Evolutionary conservation across 1,140 invertebrate species (phyloP).

Genomic region (Zaprionus lachaisei): DNA sequence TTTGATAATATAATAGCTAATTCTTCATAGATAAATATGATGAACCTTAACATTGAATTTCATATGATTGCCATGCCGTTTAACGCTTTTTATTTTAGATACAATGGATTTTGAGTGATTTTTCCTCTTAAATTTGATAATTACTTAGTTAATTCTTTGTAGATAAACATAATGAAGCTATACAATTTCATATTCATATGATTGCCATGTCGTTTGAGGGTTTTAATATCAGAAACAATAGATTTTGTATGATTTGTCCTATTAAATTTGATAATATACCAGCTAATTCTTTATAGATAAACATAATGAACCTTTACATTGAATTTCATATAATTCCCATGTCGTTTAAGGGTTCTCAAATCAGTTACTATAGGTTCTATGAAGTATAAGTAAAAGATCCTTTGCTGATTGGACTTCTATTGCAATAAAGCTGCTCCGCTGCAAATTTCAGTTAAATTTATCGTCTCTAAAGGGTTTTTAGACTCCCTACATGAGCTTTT

Average conservation of each 20-base stretch:
- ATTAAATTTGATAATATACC: too few species aligned
- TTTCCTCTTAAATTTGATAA: too few species aligned
- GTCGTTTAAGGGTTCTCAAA: not conserved
- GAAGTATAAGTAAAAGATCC: not conserved
- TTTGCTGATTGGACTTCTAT: not conserved
- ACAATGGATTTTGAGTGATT: not conserved
- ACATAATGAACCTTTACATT: too few species aligned
- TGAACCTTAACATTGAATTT: not conserved
- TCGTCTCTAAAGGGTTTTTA: not conserved
- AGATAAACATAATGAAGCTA: too few species aligned
- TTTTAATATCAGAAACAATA: too few species aligned
- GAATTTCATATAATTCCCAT: not conserved
- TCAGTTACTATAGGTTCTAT: not conserved
- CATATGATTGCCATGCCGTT: not conserved
- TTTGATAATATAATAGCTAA: not conserved
- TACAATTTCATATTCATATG: too few species aligned
- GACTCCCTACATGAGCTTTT: not conserved
- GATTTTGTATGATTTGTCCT: too few species aligned
- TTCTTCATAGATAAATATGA: too few species aligned
- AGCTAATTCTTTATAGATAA: too few species aligned
- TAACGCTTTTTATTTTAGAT: not conserved
- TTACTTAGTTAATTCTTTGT: too few species aligned
- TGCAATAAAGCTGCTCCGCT: not conserved
- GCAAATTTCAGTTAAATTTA: conserved; percentile 4
- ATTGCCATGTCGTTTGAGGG: too few species aligned